Percentiles rank a stretch among this genome's conserved stretches.
These are phyloP conservation scores for Myotis pilosus DNA, from an alignment of 2,797 vertebrate species.

Conservation along the genomic window DNA sequence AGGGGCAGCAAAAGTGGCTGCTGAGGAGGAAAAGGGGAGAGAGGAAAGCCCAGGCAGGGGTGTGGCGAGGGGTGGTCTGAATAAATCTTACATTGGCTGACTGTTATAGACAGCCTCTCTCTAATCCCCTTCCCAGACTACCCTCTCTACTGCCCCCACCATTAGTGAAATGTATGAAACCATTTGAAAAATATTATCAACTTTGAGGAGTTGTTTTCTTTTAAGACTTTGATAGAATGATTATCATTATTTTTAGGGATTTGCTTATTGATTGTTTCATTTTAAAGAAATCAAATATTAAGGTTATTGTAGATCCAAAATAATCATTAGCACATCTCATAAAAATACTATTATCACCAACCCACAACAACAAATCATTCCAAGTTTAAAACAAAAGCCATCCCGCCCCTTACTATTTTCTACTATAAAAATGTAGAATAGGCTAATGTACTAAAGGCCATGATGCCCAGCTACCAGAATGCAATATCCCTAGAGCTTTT, in stretches of 20 bases:
- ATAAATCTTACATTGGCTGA: neutral
- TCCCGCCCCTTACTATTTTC: neutral
- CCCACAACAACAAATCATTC: neutral
- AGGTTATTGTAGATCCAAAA: neutral
- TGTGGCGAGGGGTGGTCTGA: neutral
- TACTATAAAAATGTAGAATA: neutral
- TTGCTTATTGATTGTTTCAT: neutral
- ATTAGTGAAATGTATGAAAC: neutral
- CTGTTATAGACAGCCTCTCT: neutral
- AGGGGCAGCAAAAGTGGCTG: neutral
- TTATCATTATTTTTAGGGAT: neutral
- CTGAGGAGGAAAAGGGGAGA: neutral
- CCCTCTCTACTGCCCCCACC: neutral
- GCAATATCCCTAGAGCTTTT: neutral
- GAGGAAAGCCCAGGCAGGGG: neutral
- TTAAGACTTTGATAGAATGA: neutral
- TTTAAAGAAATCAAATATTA: conserved; percentile 33
- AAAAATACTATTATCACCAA: neutral
- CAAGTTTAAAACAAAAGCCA: neutral
- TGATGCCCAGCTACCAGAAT: neutral
- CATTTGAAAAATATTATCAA: neutral
- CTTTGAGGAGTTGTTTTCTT: neutral
- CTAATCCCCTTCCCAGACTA: too few relatives aligned
- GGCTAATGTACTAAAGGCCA: neutral
- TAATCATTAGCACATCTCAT: neutral